phyloP scores from a whole-genome alignment of 2,888 invertebrate species.

The Papilio demoleus region DNA sequence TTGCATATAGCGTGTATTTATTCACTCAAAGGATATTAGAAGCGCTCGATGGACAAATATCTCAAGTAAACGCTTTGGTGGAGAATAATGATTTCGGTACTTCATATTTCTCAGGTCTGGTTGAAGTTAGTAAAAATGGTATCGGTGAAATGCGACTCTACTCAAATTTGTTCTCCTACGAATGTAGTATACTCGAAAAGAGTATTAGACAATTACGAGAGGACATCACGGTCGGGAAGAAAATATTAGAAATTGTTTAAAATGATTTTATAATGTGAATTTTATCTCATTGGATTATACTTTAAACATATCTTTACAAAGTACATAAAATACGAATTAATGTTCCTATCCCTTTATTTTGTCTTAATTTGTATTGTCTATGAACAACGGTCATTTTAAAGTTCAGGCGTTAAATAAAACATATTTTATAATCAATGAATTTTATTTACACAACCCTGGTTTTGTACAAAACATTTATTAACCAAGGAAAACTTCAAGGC shows the following conservation, averaged over 20 bases:
- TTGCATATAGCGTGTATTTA: slow-evolving; percentile 85
- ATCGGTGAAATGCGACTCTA: slow-evolving; percentile 62
- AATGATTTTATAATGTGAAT: background rate
- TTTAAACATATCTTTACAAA: background rate
- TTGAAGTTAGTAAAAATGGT: slow-evolving; percentile 58
- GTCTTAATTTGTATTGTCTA: too few relatives aligned
- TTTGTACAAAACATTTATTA: slow-evolving; percentile 60
- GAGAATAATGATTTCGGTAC: slow-evolving; percentile 74
- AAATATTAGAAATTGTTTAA: slow-evolving; percentile 59
- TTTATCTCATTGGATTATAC: background rate
- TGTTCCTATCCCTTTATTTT: background rate
- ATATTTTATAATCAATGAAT: slow-evolving; percentile 60
- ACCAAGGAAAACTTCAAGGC: slow-evolving; percentile 56
- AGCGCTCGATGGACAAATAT: slow-evolving; percentile 63
- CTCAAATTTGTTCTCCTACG: slow-evolving; percentile 56
- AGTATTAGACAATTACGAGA: slow-evolving; percentile 60
- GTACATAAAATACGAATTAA: background rate
- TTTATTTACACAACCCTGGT: slow-evolving; percentile 70
- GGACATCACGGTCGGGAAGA: slow-evolving; percentile 62
- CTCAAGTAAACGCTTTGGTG: slow-evolving; percentile 60
- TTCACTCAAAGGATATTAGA: slow-evolving; percentile 83
- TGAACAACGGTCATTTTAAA: too few relatives aligned
- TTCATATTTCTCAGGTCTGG: slow-evolving; percentile 63
- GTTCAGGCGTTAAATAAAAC: slow-evolving; percentile 44
- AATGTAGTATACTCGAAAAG: slow-evolving; percentile 61